Evolutionary conservation across 2,113 vertebrate genomes (phyloP).

Genomic region (Cettia cetti): DNA sequence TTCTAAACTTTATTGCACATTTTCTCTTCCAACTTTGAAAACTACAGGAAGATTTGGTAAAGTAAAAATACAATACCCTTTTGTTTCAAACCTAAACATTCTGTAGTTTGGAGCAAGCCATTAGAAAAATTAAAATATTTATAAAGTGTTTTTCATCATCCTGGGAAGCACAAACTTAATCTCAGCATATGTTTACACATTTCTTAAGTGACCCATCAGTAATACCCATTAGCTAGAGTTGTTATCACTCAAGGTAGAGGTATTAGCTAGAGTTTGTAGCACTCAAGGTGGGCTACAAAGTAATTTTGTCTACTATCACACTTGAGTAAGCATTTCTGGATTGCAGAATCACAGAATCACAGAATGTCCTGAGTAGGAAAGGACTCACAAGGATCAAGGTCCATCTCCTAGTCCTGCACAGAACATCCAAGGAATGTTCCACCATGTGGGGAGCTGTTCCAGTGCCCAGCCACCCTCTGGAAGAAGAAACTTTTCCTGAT

Average conservation of each 20-base stretch:
- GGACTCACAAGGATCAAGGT: neutral
- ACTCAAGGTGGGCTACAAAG: neutral
- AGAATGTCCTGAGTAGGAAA: neutral
- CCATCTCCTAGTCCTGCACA: too few relatives aligned
- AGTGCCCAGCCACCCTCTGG: neutral
- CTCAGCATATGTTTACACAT: neutral
- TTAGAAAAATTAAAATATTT: slow-evolving; percentile 41
- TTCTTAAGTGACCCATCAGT: slow-evolving; percentile 27
- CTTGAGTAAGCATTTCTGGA: neutral
- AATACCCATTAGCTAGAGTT: slow-evolving; percentile 13
- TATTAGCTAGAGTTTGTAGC: slow-evolving; percentile 19
- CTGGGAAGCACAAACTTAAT: neutral
- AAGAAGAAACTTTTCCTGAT: neutral
- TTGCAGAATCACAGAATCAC: neutral
- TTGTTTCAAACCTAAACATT: neutral
- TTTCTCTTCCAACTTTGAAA: slow-evolving; percentile 4
- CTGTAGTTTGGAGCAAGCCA: neutral
- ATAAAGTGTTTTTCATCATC: neutral
- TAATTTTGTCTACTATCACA: neutral
- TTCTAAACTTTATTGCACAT: neutral
- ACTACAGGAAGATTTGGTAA: neutral
- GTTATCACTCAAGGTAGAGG: neutral
- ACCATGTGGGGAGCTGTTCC: neutral
- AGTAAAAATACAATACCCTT: neutral
- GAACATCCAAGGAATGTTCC: neutral